Conservation (phyloP, 2,113 vertebrate species). For the Atherinomorus stipes region DNA sequence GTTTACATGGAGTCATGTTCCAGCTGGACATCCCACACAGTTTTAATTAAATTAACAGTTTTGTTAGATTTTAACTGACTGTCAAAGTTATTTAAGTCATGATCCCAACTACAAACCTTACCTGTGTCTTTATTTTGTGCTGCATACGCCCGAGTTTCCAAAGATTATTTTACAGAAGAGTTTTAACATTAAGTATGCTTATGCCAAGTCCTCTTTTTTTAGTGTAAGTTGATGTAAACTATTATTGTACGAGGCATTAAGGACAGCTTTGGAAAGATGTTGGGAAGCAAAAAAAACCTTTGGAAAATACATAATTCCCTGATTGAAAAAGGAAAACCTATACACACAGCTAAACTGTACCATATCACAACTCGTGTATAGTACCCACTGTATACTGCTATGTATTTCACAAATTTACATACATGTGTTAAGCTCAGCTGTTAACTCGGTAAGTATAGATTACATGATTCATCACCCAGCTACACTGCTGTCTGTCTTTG, state of each 20-base stretch:
- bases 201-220: constrained; percentile 1
- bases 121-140: not conserved
- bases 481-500: no score
- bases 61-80: constrained; percentile 18
- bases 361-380: not conserved
- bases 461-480: not conserved
- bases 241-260: not conserved
- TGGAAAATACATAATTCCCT: not conserved
- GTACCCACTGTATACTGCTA: not conserved
- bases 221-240: not conserved
- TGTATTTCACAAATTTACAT: not conserved
- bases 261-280: not conserved
- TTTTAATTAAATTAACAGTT: not conserved
- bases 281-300: not conserved
- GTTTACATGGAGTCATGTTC: constrained; percentile 37
- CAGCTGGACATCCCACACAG: constrained; percentile 9
- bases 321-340: not conserved
- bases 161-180: not conserved
- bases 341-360: not conserved
- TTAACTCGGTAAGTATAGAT: not conserved
- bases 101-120: not conserved
- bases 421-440: not conserved
- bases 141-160: not conserved
- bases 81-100: constrained; percentile 21
- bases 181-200: constrained; percentile 4